Conservation (phyloP, 2,888 invertebrate genomes). For the Lasioglossum figueresi region DNA sequence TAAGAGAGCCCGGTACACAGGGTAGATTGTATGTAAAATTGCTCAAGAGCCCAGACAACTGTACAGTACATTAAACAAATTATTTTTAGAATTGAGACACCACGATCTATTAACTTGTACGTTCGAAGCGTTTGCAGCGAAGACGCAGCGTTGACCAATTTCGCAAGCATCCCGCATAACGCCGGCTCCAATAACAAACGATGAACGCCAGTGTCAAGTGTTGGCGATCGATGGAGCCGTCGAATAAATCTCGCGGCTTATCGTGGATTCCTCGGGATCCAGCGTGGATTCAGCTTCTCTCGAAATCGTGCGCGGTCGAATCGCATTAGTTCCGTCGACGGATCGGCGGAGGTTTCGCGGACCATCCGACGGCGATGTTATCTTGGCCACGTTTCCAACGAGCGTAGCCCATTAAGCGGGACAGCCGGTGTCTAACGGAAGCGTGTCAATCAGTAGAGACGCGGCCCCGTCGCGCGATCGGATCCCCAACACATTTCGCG, state of each 20-base stretch:
- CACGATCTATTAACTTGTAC: not conserved
- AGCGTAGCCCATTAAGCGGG: slow-evolving; percentile 64
- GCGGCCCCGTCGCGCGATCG: slow-evolving; percentile 35
- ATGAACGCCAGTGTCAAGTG: not conserved
- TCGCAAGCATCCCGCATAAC: not conserved
- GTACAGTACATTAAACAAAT: not conserved
- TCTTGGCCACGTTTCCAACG: slow-evolving; percentile 63
- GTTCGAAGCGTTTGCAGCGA: not conserved
- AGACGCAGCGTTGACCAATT: not conserved
- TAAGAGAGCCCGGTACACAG: not conserved
- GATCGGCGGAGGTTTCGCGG: slow-evolving; percentile 35
- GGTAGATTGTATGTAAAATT: not conserved
- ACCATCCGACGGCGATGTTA: slow-evolving; percentile 51
- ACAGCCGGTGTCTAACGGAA: slow-evolving; percentile 65
- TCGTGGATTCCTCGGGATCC: slow-evolving; percentile 9
- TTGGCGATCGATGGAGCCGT: not conserved
- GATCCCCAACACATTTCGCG: slow-evolving; percentile 51
- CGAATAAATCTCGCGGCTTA: slow-evolving; percentile 3
- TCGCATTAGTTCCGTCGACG: slow-evolving; percentile 63
- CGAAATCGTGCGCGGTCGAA: slow-evolving; percentile 37
- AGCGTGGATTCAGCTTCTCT: slow-evolving; percentile 9
- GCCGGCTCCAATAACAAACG: slow-evolving; percentile 7
- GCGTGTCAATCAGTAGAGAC: slow-evolving; percentile 61
- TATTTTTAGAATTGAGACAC: not conserved
- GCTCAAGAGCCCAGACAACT: not conserved